Base-by-base conservation (phyloP, 2,888 invertebrate genomes). In the Cosmia pyralina region DNA sequence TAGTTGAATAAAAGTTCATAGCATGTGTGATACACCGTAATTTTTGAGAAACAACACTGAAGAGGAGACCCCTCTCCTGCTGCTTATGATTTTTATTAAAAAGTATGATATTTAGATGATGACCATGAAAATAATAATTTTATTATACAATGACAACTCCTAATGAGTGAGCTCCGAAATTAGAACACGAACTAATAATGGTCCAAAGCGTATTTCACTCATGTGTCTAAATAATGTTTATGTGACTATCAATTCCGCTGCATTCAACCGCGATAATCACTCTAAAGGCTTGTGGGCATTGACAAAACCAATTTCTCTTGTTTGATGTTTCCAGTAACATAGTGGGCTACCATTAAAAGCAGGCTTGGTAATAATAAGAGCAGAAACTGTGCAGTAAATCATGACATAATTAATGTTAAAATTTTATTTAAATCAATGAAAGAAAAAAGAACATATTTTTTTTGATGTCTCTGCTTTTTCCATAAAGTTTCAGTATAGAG, bases 161-260 rank as follows among this genome's bases (percentile, higher is more conserved):
- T 11, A 62, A 69, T 68, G 48, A n/a, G n/a, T n/a, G 48, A n/a
- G 28, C 17, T 44, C 8, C 28, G n/a, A 44, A 65, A 59, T 53
- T 28, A n/a, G n/a, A 77, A 44, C 50, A n/a, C n/a, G 66, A n/a
- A 63, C 62, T 63, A 57, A 73, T 66, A 38, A 46, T 65, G n/a
- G 15, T 13, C 34, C 17, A 38, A 57, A 73, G 8, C 74, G 52
- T 80, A 77, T 62, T 66, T 79, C 60, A 79, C 55, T 74, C 55
- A 77, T 48, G 64, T 73, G 80, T 66, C 80, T 80, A 62, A 79
- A 79, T 73, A 73, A 79, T 73, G 60, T 77, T 63, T 63, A 80
- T 80, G 57, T 67, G 48, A 41, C 75, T 48, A 74, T 48, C 41
- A 58, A 74, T 63, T 63, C n/a, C 41, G 34, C 55, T 67, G 57